Evolutionary conservation across 2,888 invertebrate species (phyloP).

Genomic region (Molanna angustata): DNA sequence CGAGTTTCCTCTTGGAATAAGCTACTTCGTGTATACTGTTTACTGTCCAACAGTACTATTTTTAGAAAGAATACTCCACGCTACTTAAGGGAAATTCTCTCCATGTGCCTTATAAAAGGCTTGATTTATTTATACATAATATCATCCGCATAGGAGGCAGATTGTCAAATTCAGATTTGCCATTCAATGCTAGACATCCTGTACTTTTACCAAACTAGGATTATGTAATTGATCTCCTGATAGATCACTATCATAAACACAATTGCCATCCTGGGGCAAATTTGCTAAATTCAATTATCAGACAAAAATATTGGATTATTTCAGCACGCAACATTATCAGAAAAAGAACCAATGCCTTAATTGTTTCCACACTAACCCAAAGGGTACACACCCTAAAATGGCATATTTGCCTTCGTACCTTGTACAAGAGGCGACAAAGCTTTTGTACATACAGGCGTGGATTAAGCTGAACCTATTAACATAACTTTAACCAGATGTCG

Average conservation of each 20-base stretch:
- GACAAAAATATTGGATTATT: neutral
- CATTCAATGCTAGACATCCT: neutral
- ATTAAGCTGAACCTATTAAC: slow-evolving; percentile 4
- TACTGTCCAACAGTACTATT: neutral
- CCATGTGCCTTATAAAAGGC: neutral
- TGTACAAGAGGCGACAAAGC: slow-evolving; percentile 1
- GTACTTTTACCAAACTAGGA: neutral
- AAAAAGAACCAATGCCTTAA: neutral
- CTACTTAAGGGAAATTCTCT: neutral
- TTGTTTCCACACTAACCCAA: neutral
- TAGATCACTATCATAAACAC: too few species aligned
- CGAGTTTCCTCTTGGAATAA: neutral
- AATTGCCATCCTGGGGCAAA: slow-evolving; percentile 6
- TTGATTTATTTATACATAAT: neutral
- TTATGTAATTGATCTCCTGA: too few species aligned
- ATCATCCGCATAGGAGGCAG: slow-evolving; percentile 5
- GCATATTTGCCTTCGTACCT: neutral
- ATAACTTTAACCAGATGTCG: neutral
- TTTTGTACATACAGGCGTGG: slow-evolving; percentile 4
- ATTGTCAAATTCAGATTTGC: slow-evolving; percentile 1
- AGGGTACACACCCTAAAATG: neutral
- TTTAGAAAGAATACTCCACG: neutral
- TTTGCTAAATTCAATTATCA: neutral
- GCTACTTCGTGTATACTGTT: neutral
- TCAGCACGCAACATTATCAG: neutral